Evolutionary conservation across 2,888 invertebrate species (phyloP), one percentile per base, ranked within the genome.

Genomic region (Gymnoscelis rufifasciata): DNA sequence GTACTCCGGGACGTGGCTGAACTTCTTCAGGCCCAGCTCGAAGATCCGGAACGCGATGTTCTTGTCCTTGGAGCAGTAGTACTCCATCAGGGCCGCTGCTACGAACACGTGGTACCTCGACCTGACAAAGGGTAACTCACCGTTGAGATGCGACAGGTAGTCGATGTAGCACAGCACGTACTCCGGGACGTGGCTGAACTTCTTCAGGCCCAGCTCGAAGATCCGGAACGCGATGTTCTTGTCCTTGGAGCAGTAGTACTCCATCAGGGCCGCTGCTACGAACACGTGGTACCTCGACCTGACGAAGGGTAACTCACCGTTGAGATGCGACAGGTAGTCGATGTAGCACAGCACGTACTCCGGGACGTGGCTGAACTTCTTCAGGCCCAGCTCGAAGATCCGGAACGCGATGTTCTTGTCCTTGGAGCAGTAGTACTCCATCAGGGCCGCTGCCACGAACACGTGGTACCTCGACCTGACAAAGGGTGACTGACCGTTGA

Each of bases 351-450:
- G 90, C 46, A 98, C 95, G 68, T 98, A 99, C 61, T 98, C 98
- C 0, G 98, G 97, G 67, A 96, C 94, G 63, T 97, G 95, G 0
- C 95, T 94, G 78, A 97, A 99, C 75, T 98, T 98, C 84, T 99
- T 99, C 40, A 99, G 87, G 0, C 99, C 99, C 42, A 99, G 88
- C 78, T 99, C 99, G 83, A 99, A 99, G 60, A 98, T 97, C 49
- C 97, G 90, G 81, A 97, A 97, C 0, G 98, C 98, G 43, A 98
- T 96, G 74, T 96, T 97, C 78, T 97, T 96, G 80, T 98, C 98
- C 81, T 99, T 99, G 28, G 96, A 97, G 75, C 99, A 99, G 71
- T 98, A 99, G 78, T 99, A 99, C 79, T 99, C 99, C 98, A 99
- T 99, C 0, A 98, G 89, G 0, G 99, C 98, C 0, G 99, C 98